Evolutionary conservation across 2,797 vertebrate genomes (phyloP), one percentile per base, ranked within the genome.

Genomic region (Mastacembelus armatus): DNA sequence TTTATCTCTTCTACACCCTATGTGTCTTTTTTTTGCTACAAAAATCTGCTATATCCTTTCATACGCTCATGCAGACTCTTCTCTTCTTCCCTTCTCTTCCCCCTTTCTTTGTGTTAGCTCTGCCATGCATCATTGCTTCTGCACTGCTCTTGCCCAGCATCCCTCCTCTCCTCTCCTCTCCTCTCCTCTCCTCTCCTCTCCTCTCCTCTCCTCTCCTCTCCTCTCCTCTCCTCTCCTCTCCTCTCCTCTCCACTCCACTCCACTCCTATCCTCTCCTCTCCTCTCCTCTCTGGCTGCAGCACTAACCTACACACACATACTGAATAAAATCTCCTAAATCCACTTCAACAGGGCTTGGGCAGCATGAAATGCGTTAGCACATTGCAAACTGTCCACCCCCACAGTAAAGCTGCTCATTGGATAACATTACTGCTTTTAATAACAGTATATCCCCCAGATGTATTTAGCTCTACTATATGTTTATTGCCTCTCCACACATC

Each of bases 361-460:
- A 36, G 71, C 33, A 18, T 73, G 58, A 72, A 72, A 71, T 16
- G 16, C 39, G 54, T 83, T 80, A 55, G 67, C 52, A 26, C 12
- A 29, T 52, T 62, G 58, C 77, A 67, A 62, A 80, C 51, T 33
- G 68, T 77, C 74, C 78, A 15, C 77, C 67, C 16, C 72, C 74
- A 42, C 43, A 44, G 60, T 56, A 48, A 71, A 75, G 71, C 69
- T 58, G 65, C 66, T 61, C 30, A 58, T 69, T 74, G 73, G 74
- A 73, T 82, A 74, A 80, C 81, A 64, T 74, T 48, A 11, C 62
- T 10, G 65, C 79, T 82, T 83, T 90, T 84, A 85, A 84, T 84
- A 81, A 81, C 66, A 56, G 52, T 67, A 70, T 63, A 59, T 68
- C 51, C 81, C 70, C 68, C 51, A 56, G 77, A 81, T 55, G 43